Percentiles rank a stretch among this genome's conserved stretches.
Conservation (phyloP, 2,888 invertebrate genomes). For the Cosmia pyralina region DNA sequence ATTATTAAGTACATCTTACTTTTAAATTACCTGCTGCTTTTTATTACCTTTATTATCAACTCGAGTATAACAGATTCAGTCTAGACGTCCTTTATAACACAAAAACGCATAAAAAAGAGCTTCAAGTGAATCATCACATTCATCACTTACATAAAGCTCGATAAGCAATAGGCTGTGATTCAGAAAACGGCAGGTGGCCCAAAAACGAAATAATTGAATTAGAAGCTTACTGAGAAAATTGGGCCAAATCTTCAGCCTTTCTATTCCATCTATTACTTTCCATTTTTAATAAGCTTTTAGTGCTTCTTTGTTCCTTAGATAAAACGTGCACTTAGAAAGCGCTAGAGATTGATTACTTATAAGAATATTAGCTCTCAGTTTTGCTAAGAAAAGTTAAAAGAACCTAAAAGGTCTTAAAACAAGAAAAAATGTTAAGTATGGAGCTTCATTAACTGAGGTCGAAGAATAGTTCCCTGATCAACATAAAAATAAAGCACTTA, state of each 20-base stretch:
- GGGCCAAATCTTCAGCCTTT: conserved; percentile 68
- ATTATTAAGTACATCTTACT: conserved; percentile 32
- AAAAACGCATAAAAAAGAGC: conserved; percentile 15
- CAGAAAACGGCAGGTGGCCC: conserved; percentile 60
- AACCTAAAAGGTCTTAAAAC: background rate
- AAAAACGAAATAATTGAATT: conserved; percentile 79
- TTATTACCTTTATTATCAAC: too few species aligned
- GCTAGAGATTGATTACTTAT: background rate
- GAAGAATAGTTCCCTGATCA: conserved; percentile 2
- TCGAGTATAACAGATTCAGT: conserved; percentile 13
- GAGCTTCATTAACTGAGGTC: background rate
- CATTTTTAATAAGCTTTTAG: conserved; percentile 66
- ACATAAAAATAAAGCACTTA: conserved; percentile 32
- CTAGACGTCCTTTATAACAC: conserved; percentile 11
- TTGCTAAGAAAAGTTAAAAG: background rate
- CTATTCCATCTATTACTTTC: conserved; percentile 75
- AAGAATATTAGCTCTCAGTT: conserved; percentile 7
- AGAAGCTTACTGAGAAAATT: conserved; percentile 75
- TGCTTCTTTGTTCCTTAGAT: conserved; percentile 39
- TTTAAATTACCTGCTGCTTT: conserved; percentile 38
- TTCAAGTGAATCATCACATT: conserved; percentile 42
- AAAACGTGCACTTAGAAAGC: conserved; percentile 17
- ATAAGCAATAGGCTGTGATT: conserved; percentile 37
- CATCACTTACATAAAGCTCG: conserved; percentile 24
- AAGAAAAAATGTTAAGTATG: background rate